phyloP scores from a whole-genome alignment of 2,113 vertebrate genomes.

The Galeopterus variegatus region DNA sequence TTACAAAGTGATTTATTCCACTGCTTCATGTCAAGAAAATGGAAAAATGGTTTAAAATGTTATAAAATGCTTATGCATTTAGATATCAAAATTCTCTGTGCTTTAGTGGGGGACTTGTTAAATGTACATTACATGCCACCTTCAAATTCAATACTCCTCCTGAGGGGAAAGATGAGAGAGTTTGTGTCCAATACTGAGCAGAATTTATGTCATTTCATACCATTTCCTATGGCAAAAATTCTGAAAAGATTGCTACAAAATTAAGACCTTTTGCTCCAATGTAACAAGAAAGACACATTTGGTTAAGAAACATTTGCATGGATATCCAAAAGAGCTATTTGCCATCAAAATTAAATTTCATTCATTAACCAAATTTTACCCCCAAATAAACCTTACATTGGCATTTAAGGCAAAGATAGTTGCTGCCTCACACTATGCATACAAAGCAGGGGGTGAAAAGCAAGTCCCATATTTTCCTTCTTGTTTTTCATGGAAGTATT shows the following conservation, averaged over 20 bases:
- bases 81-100: background rate
- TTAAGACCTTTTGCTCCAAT: background rate
- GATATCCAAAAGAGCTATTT: background rate
- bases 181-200: too few relatives aligned
- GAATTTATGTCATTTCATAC: background rate
- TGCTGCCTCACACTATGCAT: background rate
- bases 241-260: conserved; percentile 20
- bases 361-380: conserved; percentile 4
- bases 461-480: background rate
- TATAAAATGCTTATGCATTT: background rate
- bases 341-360: background rate
- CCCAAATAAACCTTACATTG: background rate
- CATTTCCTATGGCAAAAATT: background rate
- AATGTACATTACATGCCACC: background rate
- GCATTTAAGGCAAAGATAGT: conserved; percentile 25
- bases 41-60: background rate
- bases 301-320: background rate
- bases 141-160: background rate
- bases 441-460: background rate
- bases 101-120: background rate
- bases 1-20: background rate
- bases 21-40: background rate
- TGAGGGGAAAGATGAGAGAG: background rate
- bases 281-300: background rate
- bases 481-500: conserved; percentile 8